phyloP scores from a whole-genome alignment of 37 sponge, comb jelly and placozoan genomes.

The Theonella swinhoei region DNA sequence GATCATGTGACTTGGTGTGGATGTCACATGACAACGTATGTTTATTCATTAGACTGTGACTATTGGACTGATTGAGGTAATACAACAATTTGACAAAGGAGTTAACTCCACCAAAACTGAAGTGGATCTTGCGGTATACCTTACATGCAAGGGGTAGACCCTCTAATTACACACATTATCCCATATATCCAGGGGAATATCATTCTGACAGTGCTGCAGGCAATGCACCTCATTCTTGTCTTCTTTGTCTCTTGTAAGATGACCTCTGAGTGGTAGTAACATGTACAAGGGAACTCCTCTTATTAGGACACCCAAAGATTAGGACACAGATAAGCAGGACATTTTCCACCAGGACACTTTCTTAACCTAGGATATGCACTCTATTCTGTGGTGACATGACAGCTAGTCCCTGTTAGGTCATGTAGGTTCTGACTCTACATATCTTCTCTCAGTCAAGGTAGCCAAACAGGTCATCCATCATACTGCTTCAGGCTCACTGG shows the following conservation, averaged over 20 bases:
- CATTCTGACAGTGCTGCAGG: constrained; percentile 58
- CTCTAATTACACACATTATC: too few relatives aligned
- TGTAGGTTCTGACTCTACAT: too few relatives aligned
- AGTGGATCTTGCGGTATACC: neutral
- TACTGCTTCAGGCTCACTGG: constrained; percentile 66
- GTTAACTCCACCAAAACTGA: neutral
- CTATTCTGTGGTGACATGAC: too few relatives aligned
- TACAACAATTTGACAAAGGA: neutral
- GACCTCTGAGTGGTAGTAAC: too few relatives aligned
- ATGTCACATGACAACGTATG: neutral
- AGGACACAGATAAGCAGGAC: too few relatives aligned
- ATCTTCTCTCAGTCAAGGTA: constrained; percentile 80
- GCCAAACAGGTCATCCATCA: constrained; percentile 71
- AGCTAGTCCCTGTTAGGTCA: too few relatives aligned
- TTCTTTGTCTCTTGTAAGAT: constrained; percentile 60
- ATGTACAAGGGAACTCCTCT: too few relatives aligned
- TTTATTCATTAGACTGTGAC: neutral
- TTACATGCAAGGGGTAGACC: too few relatives aligned
- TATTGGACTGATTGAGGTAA: neutral
- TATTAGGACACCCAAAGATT: too few relatives aligned
- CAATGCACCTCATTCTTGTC: constrained; percentile 39
- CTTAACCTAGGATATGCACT: too few relatives aligned
- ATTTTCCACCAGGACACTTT: too few relatives aligned
- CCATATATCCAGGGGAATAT: constrained; percentile 42
- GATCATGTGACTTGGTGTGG: neutral